phyloP scores from a whole-genome alignment of 2,888 invertebrate genomes.

The Melanargia galathea region DNA sequence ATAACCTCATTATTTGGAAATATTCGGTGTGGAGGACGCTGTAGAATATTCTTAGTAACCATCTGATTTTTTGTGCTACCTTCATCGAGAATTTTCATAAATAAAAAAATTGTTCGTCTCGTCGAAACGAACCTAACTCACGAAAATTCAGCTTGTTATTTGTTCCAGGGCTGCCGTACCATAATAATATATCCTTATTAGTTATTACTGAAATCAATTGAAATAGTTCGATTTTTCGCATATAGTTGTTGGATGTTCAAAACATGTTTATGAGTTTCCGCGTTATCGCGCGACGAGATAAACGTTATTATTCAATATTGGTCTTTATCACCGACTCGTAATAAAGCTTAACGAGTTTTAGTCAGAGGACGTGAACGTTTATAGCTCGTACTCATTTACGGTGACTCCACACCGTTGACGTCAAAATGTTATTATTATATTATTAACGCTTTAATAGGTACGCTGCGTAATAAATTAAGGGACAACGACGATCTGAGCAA shows the following conservation, averaged over 20 bases:
- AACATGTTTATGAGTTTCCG: conserved; percentile 40
- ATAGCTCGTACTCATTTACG: conserved; percentile 35
- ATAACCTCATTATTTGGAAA: no score
- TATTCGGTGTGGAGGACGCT: no score
- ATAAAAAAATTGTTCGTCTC: no score
- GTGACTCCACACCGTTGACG: conserved; percentile 32
- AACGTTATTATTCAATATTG: conserved; percentile 50
- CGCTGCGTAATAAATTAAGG: not conserved
- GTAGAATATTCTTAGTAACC: no score
- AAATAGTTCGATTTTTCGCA: conserved; percentile 11
- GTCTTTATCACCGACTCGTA: conserved; percentile 56
- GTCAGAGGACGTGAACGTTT: conserved; percentile 39
- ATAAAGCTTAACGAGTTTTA: conserved; percentile 50
- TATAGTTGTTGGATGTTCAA: conserved; percentile 23
- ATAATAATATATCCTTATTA: no score
- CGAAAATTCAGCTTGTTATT: no score
- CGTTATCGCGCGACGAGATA: conserved; percentile 53
- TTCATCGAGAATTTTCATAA: no score
- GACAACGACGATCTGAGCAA: no score
- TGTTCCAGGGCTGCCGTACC: no score
- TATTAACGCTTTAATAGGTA: not conserved
- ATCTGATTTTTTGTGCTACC: no score
- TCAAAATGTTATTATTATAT: conserved; percentile 17
- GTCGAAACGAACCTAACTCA: no score
- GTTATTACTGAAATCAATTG: no score